Evolutionary conservation across 2,113 vertebrate genomes (phyloP), one percentile per base, ranked within the genome.

Genomic region (Tautogolabrus adspersus): DNA sequence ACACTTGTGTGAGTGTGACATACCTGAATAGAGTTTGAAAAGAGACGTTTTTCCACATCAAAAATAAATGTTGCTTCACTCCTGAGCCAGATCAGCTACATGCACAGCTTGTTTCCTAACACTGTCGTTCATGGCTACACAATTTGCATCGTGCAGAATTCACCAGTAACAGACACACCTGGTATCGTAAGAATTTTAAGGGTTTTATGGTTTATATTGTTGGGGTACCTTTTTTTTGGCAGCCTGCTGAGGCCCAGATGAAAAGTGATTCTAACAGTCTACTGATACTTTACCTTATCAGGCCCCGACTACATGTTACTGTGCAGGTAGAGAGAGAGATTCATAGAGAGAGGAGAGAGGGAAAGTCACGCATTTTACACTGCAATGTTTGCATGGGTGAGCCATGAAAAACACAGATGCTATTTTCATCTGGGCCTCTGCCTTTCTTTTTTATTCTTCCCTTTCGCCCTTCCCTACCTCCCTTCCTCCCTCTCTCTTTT

Each of bases 331-430:
- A 67, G 62, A 66, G 37, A 19, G 47, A 49, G 16, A 49, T 3
- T 18, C 15, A 19, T 16, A 49, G 15, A 67, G 22, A 64, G n/a
- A 3, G 42, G 26, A 19, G 46, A 16, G 18, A 94, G 94, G 84
- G 94, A 95, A 95, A 95, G 95, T 95, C 95, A 95, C 94, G 92
- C 93, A 94, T 95, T 95, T 95, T 94, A 95, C 94, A 90, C 93
- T 90, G 95, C 94, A 87, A 94, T 94, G 95, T 96, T 95, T 95
- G 96, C 96, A 95, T 96, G 95, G 96, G 93, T 94, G 96, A 96
- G 93, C 95, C 95, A 95, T 95, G 95, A 96, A 95, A 96, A 96
- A 96, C 96, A 96, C 96, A 96, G 95, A 96, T 96, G 96, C 96
- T 96, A 95, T 97, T 97, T 98, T 96, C 96, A 96, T 96, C 96